A percentile compares a stretch with the other conserved stretches of the same genome.
These are phyloP conservation scores for Leistus spinibarbis DNA, from an alignment of 2,888 invertebrate genomes.

Conservation along the genomic window DNA sequence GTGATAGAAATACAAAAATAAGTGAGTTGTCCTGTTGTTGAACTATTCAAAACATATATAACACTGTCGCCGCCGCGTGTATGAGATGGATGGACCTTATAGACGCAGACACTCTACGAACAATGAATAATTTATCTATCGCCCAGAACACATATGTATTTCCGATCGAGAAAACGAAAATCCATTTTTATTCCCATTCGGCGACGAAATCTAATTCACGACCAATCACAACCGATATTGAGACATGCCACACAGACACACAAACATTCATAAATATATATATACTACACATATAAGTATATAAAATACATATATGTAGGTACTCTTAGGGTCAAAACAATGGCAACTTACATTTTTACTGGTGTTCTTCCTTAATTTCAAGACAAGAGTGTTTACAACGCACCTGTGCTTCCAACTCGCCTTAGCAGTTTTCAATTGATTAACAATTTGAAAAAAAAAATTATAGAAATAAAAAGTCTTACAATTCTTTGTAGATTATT, in stretches of 20 bases:
- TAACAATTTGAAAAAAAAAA: no score
- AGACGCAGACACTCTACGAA: neutral
- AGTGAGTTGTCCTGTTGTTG: neutral
- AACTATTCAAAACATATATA: neutral
- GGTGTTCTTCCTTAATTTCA: no score
- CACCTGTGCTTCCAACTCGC: no score
- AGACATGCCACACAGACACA: constrained; percentile 24
- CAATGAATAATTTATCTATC: constrained; percentile 32
- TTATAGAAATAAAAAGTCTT: no score
- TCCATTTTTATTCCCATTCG: constrained; percentile 38
- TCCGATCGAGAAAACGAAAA: constrained; percentile 32
- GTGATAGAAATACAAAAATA: neutral
- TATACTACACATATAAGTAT: neutral
- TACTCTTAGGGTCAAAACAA: no score
- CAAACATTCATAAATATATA: neutral
- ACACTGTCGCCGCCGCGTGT: neutral
- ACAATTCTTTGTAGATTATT: no score
- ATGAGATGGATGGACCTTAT: neutral
- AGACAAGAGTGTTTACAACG: no score
- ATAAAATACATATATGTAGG: neutral
- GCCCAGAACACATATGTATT: constrained; percentile 21
- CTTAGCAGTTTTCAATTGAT: no score
- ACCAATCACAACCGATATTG: constrained; percentile 38
- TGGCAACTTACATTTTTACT: no score
- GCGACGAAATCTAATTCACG: constrained; percentile 37